Evolutionary conservation across 2,797 vertebrate genomes (phyloP), one percentile per base, ranked within the genome.

Genomic region (Cirrhinus mrigala): DNA sequence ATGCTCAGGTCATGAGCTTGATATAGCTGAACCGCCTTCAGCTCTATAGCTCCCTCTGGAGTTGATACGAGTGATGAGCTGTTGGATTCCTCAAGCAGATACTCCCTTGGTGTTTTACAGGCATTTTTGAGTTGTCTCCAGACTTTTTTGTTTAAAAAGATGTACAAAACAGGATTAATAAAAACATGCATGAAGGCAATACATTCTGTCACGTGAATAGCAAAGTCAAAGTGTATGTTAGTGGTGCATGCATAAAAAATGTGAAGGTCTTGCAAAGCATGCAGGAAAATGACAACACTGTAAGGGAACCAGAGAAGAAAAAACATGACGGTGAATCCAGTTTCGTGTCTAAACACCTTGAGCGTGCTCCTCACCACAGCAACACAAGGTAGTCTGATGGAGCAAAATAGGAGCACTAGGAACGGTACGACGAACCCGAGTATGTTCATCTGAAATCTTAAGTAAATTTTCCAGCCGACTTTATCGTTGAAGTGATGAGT

Each of bases 271-370:
- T 95, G 92, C 69, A 96, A 77, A 0, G 93, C 92, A 88, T 94
- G 93, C 82, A 96, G 87, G 22, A 95, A 90, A 78, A 95, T 81
- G 9, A 91, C 90, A 3, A 94, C 0, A 0, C 92, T 96, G 88
- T 95, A 96, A 0, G 96, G 95, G 71, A 88, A 94, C 95, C 96
- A 96, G 18, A 96, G 88, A 78, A 92, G 5, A 20, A 96, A 95
- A 89, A 95, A 96, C 66, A 91, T 87, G 1, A 88, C 68, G 29
- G 95, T 92, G 66, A 95, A 89, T 3, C 88, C 2, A 0, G 87
- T 8, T 0, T 93, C 91, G 1, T 91, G 85, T 85, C 83, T 89
- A 81, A 86, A 89, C 24, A 66, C 92, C 46, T 92, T 90, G n/a
- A 33, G 3, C 1, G 15, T 60, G 22, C 46, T 82, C 0, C 90